Percentiles rank a stretch among this genome's conserved stretches.
Evolutionary conservation across 1,140 invertebrate species (phyloP).

Genomic region (Bacillus rossius): DNA sequence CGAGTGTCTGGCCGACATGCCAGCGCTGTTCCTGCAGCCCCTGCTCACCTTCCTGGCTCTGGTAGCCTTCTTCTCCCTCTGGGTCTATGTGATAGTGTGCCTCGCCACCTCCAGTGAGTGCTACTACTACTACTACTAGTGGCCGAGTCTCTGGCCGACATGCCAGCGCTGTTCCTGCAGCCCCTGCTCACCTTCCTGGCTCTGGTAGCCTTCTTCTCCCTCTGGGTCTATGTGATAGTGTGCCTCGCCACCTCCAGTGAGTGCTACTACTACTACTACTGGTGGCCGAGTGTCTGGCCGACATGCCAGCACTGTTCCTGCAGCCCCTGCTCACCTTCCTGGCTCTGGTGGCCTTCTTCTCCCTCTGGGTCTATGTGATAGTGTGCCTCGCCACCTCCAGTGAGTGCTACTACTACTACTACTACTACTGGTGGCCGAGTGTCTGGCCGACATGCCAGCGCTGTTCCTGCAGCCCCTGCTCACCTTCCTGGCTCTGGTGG

Average conservation of each 20-base stretch:
- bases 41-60: slow-evolving; percentile 77
- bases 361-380: slow-evolving; percentile 80
- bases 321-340: slow-evolving; percentile 85
- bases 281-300: too few relatives aligned
- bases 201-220: slow-evolving; percentile 71
- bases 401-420: too few relatives aligned
- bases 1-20: too few relatives aligned
- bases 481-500: slow-evolving; percentile 70
- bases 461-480: slow-evolving; percentile 82
- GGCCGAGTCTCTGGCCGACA: too few relatives aligned
- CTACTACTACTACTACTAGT: too few relatives aligned
- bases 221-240: slow-evolving; percentile 77
- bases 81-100: slow-evolving; percentile 71
- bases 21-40: slow-evolving; percentile 82
- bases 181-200: slow-evolving; percentile 80
- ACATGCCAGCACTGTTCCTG: slow-evolving; percentile 78
- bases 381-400: slow-evolving; percentile 62
- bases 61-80: slow-evolving; percentile 74
- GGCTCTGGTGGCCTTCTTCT: slow-evolving; percentile 69
- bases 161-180: slow-evolving; percentile 83
- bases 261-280: too few relatives aligned
- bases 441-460: slow-evolving; percentile 74
- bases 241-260: slow-evolving; percentile 65
- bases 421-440: too few relatives aligned
- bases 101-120: slow-evolving; percentile 64